Base-by-base conservation (phyloP, 1,140 invertebrate genomes). In the Magallana gigas region DNA sequence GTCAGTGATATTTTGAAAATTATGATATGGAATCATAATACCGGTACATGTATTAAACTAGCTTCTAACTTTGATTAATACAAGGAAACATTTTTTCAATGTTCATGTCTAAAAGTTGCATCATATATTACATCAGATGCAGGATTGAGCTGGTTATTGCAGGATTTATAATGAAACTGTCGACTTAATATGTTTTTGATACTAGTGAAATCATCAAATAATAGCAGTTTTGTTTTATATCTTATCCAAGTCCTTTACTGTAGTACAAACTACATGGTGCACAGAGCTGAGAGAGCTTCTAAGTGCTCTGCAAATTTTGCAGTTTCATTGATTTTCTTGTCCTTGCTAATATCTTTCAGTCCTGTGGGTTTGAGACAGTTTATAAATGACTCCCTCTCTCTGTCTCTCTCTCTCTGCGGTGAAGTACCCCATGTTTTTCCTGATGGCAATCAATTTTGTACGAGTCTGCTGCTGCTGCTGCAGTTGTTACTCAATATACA, bases 401-500 rank as follows among this genome's bases (percentile, higher is more conserved):
- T 48, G 36, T 48, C 36, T 48, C 36, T 48, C 36, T 36, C 36
- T 48, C 23, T 36, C 36, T 48, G 8, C 14, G 23, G 23, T 76
- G 68, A 8, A 76, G 68, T 9, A 29, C 23, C 68, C 9, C 9
- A 9, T 29, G 18, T 23, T 76, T 23, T 76, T 36, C 11, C 68
- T 76, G 68, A 29, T 76, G 68, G 8, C 29, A 29, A 76, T 76
- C 68, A 76, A 76, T 76, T 48, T 76, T 29, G 36, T 36, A 76
- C 60, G 12, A 62, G 14, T n/a, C n/a, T 62, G 60, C 60, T 62
- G 60, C 60, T 62, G 60, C 12, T 18, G 18, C 68, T 29, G 68
- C 68, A 76, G 18, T 48, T 12, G 8, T 18, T 76, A 76, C 68
- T 9, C 18, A 48, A 48, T 48, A 29, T 29, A 76, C 23, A 29